Evolutionary conservation across 2,113 vertebrate species (phyloP).

Genomic region (Pitta sordida): DNA sequence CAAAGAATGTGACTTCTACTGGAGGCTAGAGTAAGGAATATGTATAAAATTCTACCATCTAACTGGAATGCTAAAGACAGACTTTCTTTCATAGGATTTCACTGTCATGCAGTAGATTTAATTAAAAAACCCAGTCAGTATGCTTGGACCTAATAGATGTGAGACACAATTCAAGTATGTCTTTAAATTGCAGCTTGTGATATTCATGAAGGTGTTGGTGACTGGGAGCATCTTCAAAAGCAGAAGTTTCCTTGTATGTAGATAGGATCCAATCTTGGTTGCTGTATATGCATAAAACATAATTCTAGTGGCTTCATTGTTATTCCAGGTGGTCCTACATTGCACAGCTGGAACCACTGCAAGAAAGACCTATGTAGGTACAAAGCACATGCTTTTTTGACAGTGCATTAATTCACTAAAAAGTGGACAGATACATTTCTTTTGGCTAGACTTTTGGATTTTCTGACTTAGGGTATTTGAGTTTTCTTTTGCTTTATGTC

Average conservation of each 20-base stretch:
- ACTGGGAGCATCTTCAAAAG: background rate
- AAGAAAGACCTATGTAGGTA: background rate
- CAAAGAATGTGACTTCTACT: slow-evolving; percentile 49
- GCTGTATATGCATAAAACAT: background rate
- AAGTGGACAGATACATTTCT: background rate
- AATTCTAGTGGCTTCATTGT: background rate
- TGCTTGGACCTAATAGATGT: background rate
- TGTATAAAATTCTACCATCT: background rate
- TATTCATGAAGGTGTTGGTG: background rate
- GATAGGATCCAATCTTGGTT: background rate
- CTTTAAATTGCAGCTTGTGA: background rate
- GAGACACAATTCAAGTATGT: background rate
- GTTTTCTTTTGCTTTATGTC: background rate
- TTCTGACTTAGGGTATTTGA: background rate
- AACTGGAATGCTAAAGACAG: background rate
- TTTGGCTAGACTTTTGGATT: background rate
- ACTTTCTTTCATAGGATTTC: slow-evolving; percentile 13
- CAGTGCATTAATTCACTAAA: background rate
- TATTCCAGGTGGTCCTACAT: slow-evolving; percentile 18
- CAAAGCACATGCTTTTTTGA: background rate
- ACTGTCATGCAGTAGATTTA: slow-evolving; percentile 6
- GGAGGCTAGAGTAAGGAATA: slow-evolving; percentile 21
- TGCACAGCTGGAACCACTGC: background rate
- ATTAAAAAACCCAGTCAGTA: background rate
- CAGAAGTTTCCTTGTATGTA: background rate